phyloP scores from a whole-genome alignment of 2,113 vertebrate species.

The Perccottus glenii region DNA sequence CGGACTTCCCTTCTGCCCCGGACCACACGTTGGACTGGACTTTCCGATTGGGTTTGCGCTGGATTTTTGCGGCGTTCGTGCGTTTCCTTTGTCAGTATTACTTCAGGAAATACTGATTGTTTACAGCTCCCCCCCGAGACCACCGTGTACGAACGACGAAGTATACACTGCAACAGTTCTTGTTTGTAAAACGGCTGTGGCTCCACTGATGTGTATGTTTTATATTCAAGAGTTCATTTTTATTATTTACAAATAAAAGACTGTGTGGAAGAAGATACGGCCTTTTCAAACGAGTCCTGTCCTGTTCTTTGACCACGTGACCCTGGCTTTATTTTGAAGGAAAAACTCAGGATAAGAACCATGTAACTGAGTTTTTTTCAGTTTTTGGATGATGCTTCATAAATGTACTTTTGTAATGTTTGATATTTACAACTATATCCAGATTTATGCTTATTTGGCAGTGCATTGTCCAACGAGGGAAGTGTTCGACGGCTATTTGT shows the following conservation, averaged over 20 bases:
- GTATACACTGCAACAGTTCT: constrained; percentile 84
- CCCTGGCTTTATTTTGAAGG: too few species aligned
- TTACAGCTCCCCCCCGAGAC: constrained; percentile 77
- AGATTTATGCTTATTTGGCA: too few species aligned
- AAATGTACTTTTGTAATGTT: too few species aligned
- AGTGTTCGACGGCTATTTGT: too few species aligned
- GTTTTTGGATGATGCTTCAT: too few species aligned
- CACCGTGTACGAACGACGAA: constrained; percentile 76
- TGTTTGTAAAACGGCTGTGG: constrained; percentile 86
- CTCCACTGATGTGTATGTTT: constrained; percentile 86
- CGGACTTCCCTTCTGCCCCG: constrained; percentile 35
- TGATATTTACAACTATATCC: too few species aligned
- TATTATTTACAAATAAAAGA: constrained; percentile 89
- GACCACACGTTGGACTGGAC: constrained; percentile 77
- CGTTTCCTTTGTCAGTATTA: constrained; percentile 84
- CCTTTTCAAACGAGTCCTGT: constrained; percentile 26
- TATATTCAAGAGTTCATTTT: constrained; percentile 87
- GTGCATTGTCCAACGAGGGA: too few species aligned
- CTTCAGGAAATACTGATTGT: constrained; percentile 82
- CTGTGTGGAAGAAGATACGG: constrained; percentile 79
- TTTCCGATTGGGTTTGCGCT: constrained; percentile 91
- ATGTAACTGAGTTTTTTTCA: too few species aligned
- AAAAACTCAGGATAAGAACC: too few species aligned
- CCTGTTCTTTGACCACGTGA: not conserved
- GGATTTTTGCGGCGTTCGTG: constrained; percentile 88